Evolutionary conservation across 2,888 invertebrate genomes (phyloP), one percentile per base, ranked within the genome.

Genomic region (Sesia bembeciformis): DNA sequence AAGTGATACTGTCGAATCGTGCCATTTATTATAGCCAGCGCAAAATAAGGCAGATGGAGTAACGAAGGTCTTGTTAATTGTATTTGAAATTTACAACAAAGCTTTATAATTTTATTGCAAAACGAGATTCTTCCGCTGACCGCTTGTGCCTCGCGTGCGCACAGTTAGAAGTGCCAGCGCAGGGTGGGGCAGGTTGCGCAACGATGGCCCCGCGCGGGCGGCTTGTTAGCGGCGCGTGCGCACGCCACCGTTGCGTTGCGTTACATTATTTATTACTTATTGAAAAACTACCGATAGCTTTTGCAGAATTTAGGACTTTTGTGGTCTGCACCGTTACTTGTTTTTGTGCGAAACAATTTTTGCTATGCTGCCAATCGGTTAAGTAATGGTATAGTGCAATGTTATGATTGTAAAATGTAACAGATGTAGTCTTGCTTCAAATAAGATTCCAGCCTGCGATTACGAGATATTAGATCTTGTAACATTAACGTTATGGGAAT

Each of bases 211-310:
- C 83, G 5, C 53, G 52, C 74, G 68, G 74, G 72, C 76, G 71
- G 67, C 84, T 87, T 81, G 86, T 86, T 87, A 86, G 79, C 76
- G 75, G 81, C 81, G 84, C 82, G 83, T 79, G 84, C 84, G 79
- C 76, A 62, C 71, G 81, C 84, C 82, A 79, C 86, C 76, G 81
- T 82, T 84, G 81, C 81, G 75, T 80, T 81, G 77, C 74, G 65
- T 68, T 71, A 73, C 81, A 79, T 85, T 87, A 87, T 89, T 89
- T 89, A 89, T 87, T 84, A 84, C 85, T 83, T 85, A 88, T 88
- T 86, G 87, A 87, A 86, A 87, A 86, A 87, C 84, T 78, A 76
- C 76, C 79, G 72, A 77, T 76, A 75, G 72, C 74, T 76, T 72
- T 77, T 72, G 66, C 71, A 66, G 66, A 66, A 72, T 76, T 46